Evolutionary conservation across 2,113 vertebrate genomes (phyloP), one percentile per base, ranked within the genome.

Genomic region (Ictalurus punctatus): DNA sequence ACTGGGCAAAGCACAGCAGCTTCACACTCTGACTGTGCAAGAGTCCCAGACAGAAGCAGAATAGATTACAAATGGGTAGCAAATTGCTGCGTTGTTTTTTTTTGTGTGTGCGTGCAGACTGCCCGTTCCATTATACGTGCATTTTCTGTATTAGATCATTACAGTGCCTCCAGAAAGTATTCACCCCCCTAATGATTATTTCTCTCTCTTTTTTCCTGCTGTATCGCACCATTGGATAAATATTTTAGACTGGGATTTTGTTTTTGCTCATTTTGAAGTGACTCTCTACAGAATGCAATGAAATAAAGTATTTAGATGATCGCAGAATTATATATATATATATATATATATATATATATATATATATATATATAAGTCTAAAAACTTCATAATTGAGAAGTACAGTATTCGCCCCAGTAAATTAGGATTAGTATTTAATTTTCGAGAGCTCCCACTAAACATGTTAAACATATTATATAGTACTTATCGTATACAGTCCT

Each of bases 11-110:
- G 37, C n/a, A 16, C 81, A 84, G 81, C 82, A 84, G n/a, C 69
- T 76, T 84, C 44, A 6, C 34, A 48, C 19, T 88, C 67, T 83
- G 79, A 88, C 80, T 59, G 80, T 59, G 86, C 79, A 87, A 71
- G 87, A 76, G 37, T 61, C 54, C 65, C 67, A 71, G 80, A 83
- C 79, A 82, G 34, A 87, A 80, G 40, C 25, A 52, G 61, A 82
- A 56, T 58, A 65, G 21, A 87, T 87, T 88, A 59, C 52, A 73
- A 82, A 79, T 87, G 86, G 17, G n/a, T 65, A 56, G 48, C 59
- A 87, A 81, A 65, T 25, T 63, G 48, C 84, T 71, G 83, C 19
- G 10, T 2, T 44, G 61, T 86, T 40, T 59, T 71, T 14, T 71
- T 21, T 19, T 27, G 10, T 58, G 58, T 82, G n/a, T 0, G 44